Conservation (phyloP, 2,888 invertebrate species). For the Fissipunctia ypsillon region DNA sequence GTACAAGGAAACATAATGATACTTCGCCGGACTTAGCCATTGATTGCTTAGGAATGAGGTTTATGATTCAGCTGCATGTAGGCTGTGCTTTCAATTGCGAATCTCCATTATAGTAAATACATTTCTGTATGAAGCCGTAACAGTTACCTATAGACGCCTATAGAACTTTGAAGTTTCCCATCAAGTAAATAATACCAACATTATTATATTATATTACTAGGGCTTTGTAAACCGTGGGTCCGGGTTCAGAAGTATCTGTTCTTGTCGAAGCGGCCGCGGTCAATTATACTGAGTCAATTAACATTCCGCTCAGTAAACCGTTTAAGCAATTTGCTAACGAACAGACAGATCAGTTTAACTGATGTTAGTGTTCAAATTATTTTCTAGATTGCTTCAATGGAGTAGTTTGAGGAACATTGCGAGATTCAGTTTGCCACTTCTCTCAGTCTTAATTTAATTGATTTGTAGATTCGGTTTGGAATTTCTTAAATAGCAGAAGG, state of each 20-base stretch:
- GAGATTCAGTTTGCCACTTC: background rate
- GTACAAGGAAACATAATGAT: slow-evolving; percentile 10
- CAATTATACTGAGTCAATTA: slow-evolving; percentile 49
- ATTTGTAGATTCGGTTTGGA: background rate
- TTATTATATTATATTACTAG: background rate
- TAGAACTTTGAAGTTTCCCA: background rate
- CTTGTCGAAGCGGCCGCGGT: slow-evolving; percentile 11
- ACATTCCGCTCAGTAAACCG: slow-evolving; percentile 37
- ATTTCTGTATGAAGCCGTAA: background rate
- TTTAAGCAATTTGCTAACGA: slow-evolving; percentile 57
- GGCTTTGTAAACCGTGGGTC: slow-evolving; percentile 10
- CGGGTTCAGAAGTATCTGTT: slow-evolving; percentile 32
- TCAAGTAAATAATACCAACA: background rate
- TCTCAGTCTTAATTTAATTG: background rate
- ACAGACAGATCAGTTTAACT: slow-evolving; percentile 15
- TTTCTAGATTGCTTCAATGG: background rate
- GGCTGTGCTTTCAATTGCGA: slow-evolving; percentile 21
- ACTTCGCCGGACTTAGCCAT: background rate
- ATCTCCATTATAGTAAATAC: slow-evolving; percentile 12
- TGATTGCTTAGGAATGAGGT: slow-evolving; percentile 25
- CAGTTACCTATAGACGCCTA: background rate
- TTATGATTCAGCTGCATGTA: slow-evolving; percentile 22
- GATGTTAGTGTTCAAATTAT: slow-evolving; percentile 30
- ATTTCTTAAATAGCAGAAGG: too few species aligned
- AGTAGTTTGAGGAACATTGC: background rate